Base-by-base conservation (phyloP, 2,113 vertebrate species). In the Aplodontia rufa region DNA sequence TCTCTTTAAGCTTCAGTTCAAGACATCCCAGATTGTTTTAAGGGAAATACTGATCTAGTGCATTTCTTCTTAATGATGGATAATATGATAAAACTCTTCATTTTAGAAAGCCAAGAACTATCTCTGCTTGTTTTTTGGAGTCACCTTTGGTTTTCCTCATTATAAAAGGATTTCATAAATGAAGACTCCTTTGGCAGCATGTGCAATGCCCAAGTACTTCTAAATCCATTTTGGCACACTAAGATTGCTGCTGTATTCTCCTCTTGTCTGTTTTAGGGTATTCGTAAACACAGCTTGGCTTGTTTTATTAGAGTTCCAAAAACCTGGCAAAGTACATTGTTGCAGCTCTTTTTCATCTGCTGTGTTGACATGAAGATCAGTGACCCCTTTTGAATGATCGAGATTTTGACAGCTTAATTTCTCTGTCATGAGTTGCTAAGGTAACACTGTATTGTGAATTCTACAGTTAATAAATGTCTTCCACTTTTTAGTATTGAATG, bases 391-490 rank as follows among this genome's bases (percentile, higher is more conserved):
- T 85, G 94, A 97, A 94, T 97, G 95, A 96, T 94, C 1, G 11
- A 97, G 60, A 97, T 93, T 93, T 97, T 96, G 95, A 97, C 96
- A 97, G 79, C 83, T 97, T 97, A 97, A 97, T 97, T 98, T 95
- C 83, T 78, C 66, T 96, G 94, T 95, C 93, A 88, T 72, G 83
- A 87, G 94, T 98, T 97, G 95, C 95, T 96, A 97, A 97, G 96
- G 96, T 97, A 97, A 97, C 96, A 96, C 80, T 95, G 76, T 81
- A 96, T 92, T 95, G 69, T 92, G 75, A 95, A 95, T 93, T 96
- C 76, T 74, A 64, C n/a, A 60, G 35, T 78, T 97, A 97, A 97
- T 97, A 96, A 96, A 97, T 87, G 62, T 84, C 75, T 98, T 94
- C 76, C 93, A 75, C n/a, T 92, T 97, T 97, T 96, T 90, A 97